Conservation (phyloP, 2,888 invertebrate species). For the Ormyrus pomaceus region DNA sequence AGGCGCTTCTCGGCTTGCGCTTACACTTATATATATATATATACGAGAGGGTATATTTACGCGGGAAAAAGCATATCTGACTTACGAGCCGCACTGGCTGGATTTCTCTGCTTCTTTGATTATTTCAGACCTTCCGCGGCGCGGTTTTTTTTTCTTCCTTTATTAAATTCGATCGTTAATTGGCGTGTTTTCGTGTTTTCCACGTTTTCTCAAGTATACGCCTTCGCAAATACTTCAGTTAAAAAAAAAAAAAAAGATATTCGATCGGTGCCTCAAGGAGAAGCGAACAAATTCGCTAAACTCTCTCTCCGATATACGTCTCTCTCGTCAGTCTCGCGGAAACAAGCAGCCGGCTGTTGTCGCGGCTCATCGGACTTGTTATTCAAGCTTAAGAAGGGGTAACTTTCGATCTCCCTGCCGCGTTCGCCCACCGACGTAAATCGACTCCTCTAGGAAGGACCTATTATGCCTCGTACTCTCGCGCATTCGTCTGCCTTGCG, state of each 20-base stretch:
- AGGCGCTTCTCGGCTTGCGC: conserved; percentile 19
- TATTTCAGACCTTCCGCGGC: no score
- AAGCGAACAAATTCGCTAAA: no score
- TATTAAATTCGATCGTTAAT: no score
- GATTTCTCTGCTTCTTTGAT: no score
- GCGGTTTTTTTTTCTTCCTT: no score
- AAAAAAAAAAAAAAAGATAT: no score
- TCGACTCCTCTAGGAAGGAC: conserved; percentile 22
- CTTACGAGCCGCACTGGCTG: no score
- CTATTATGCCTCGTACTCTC: not conserved
- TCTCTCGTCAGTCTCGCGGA: not conserved
- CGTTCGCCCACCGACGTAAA: not conserved
- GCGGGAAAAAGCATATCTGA: no score
- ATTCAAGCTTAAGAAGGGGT: conserved; percentile 32
- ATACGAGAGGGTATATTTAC: not conserved
- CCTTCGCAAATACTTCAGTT: no score
- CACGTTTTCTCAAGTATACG: no score
- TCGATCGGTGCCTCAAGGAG: no score
- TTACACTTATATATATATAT: not conserved
- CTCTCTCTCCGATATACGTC: not conserved
- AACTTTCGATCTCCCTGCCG: conserved; percentile 1
- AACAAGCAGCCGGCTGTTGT: not conserved
- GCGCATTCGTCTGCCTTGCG: conserved; percentile 34
- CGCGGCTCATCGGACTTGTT: conserved; percentile 27
- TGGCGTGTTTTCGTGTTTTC: no score